These are phyloP conservation scores for Mus spicilegus DNA, from an alignment of 2,113 vertebrate genomes.

Conservation along the genomic window DNA sequence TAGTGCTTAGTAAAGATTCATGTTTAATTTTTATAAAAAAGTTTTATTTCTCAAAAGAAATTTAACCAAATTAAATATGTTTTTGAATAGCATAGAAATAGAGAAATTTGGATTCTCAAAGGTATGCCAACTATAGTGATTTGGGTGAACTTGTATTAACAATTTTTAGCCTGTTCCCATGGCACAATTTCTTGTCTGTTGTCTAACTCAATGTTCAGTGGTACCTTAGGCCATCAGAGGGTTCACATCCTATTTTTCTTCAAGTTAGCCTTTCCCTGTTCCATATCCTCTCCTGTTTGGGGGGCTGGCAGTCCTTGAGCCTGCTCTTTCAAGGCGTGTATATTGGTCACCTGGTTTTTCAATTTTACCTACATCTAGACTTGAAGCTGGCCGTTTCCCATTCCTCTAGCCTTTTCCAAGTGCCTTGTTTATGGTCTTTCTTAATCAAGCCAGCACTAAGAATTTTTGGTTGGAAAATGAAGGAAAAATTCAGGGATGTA, in stretches of 20 bases:
- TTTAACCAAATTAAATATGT: constrained; percentile 27
- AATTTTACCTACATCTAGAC: constrained; percentile 11
- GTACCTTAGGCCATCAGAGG: background rate
- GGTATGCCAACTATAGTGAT: background rate
- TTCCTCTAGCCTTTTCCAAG: background rate
- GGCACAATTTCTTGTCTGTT: background rate
- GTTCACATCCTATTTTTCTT: background rate
- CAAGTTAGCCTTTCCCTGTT: background rate
- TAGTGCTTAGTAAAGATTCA: constrained; percentile 34
- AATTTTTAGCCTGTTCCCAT: constrained; percentile 5
- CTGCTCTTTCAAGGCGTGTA: background rate
- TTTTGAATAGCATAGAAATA: constrained; percentile 53
- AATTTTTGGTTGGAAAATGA: constrained; percentile 44
- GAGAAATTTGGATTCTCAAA: constrained; percentile 39
- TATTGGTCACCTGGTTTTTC: background rate
- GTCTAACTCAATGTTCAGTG: background rate
- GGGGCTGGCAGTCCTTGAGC: background rate
- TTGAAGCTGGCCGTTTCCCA: background rate
- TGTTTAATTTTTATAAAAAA: constrained; percentile 40
- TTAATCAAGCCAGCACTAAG: background rate
- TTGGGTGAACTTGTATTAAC: constrained; percentile 23
- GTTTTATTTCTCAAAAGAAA: constrained; percentile 2
- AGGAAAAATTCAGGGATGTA: background rate
- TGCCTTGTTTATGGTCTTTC: background rate
- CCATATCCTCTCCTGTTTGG: background rate